These are phyloP conservation scores for Macaca mulatta DNA, from an alignment of 2,113 vertebrate species.

Conservation along the genomic window DNA sequence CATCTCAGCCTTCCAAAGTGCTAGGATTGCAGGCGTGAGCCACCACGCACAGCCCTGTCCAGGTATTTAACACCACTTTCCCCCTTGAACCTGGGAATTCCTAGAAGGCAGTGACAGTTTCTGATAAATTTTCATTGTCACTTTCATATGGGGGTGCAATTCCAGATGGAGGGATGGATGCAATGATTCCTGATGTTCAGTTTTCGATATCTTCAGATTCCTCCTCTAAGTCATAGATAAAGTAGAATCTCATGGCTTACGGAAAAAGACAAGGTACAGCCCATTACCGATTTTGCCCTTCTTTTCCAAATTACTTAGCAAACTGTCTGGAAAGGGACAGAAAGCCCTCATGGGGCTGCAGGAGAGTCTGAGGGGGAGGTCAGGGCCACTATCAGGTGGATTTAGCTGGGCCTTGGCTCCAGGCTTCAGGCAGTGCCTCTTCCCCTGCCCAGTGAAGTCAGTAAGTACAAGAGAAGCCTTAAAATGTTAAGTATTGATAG, in stretches of 20 bases:
- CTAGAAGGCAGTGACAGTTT: background rate
- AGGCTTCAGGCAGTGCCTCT: background rate
- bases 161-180: background rate
- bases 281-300: background rate
- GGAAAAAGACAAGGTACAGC: background rate
- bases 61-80: background rate
- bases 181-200: background rate
- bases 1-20: too few relatives aligned
- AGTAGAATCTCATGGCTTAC: background rate
- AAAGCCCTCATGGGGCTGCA: background rate
- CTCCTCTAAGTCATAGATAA: background rate
- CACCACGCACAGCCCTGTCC: background rate
- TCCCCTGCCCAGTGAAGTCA: background rate
- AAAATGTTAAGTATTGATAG: background rate
- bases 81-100: background rate
- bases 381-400: background rate
- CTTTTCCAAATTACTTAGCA: background rate
- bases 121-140: constrained; percentile 3
- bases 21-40: too few relatives aligned
- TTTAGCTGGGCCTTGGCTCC: background rate
- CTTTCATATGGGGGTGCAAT: background rate
- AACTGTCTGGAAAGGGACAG: background rate
- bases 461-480: background rate
- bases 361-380: background rate
- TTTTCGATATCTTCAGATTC: background rate